Evolutionary conservation across 2,888 invertebrate genomes (phyloP).

Genomic region (Heliconius erato): DNA sequence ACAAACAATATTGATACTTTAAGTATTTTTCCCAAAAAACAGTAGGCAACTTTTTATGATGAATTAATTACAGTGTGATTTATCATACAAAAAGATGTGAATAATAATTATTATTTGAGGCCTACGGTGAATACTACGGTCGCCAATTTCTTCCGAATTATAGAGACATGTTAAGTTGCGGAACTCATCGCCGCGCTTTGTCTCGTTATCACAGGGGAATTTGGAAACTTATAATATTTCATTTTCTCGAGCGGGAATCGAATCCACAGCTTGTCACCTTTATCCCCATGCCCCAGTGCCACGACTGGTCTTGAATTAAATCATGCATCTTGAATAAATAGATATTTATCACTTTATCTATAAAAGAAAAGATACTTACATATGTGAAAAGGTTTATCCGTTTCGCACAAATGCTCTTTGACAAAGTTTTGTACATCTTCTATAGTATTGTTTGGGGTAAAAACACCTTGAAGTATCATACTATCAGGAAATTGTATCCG

Average conservation of each 20-base stretch:
- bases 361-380: conserved; percentile 87
- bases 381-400: conserved; percentile 89
- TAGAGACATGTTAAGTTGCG: too few species aligned
- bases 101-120: background rate
- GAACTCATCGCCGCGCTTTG: too few species aligned
- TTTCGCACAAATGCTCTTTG: conserved; percentile 88
- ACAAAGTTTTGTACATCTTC: conserved; percentile 90
- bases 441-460: conserved; percentile 91
- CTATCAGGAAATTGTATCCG: conserved; percentile 95
- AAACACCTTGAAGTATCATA: conserved; percentile 94
- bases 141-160: too few species aligned
- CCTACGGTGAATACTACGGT: too few species aligned
- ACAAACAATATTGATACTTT: background rate
- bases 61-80: background rate
- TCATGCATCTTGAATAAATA: background rate
- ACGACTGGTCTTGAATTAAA: too few species aligned
- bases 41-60: background rate
- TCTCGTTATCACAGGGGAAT: too few species aligned
- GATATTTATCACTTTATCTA: background rate
- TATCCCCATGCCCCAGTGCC: background rate
- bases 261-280: too few species aligned
- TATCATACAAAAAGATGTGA: background rate
- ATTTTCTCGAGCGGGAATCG: background rate
- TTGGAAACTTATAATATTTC: background rate
- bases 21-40: background rate